phyloP scores from a whole-genome alignment of 2,888 invertebrate species.

The Cacoxenus indagator region DNA sequence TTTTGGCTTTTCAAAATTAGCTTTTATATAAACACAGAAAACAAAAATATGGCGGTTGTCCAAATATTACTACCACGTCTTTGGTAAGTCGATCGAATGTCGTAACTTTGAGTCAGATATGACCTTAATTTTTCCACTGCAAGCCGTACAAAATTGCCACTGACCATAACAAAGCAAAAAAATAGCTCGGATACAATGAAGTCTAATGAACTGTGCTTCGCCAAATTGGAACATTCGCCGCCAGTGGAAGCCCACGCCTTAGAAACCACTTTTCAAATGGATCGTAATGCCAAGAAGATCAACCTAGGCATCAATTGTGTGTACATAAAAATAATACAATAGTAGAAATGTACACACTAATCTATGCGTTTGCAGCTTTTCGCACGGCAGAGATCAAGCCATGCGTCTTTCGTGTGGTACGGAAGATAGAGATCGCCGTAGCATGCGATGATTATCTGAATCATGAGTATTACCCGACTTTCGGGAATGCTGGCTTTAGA shows the following conservation, averaged over 20 bases:
- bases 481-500: constrained; percentile 24
- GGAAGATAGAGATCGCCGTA: constrained; percentile 23
- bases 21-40: background rate
- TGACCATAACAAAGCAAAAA: background rate
- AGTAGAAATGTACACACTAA: background rate
- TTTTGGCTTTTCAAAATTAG: background rate
- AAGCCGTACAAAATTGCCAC: background rate
- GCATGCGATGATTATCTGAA: constrained; percentile 15
- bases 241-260: background rate
- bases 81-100: background rate
- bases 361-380: constrained; percentile 26
- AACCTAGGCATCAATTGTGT: constrained; percentile 35
- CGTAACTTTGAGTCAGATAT: background rate
- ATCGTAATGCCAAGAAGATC: constrained; percentile 28
- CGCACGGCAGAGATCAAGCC: constrained; percentile 29
- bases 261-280: background rate
- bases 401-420: constrained; percentile 27
- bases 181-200: background rate
- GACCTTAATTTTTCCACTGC: background rate
- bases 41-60: background rate
- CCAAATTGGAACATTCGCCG: background rate
- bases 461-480: constrained; percentile 35
- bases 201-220: background rate
- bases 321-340: background rate
- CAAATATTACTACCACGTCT: background rate